phyloP scores from a whole-genome alignment of 2,888 invertebrate species.

The Tetramorium bicarinatum region DNA sequence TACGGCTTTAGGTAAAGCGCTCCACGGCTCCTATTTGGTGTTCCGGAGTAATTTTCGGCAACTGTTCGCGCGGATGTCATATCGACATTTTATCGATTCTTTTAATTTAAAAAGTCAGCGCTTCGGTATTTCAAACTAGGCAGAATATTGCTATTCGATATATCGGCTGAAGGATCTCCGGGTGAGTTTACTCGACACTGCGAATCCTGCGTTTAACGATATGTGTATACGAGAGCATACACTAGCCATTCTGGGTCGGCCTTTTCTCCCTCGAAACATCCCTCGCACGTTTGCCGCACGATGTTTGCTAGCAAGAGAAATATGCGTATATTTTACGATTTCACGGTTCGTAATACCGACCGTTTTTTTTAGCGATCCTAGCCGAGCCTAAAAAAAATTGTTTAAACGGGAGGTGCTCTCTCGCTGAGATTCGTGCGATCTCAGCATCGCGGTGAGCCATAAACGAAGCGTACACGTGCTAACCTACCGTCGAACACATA shows the following conservation, averaged over 20 bases:
- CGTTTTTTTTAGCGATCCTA: slow-evolving; percentile 38
- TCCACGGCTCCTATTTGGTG: background rate
- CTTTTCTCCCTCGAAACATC: slow-evolving; percentile 29
- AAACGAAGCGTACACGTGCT: background rate
- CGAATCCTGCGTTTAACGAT: slow-evolving; percentile 33
- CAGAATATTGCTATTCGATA: slow-evolving; percentile 22
- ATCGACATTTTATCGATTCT: background rate
- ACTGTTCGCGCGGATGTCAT: background rate
- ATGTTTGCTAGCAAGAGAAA: slow-evolving; percentile 29
- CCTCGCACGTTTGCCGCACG: slow-evolving; percentile 21
- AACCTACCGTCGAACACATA: background rate
- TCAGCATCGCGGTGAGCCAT: background rate
- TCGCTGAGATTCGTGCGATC: background rate
- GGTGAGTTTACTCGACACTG: slow-evolving; percentile 16
- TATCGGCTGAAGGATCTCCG: slow-evolving; percentile 1
- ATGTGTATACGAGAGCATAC: background rate
- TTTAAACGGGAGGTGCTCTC: slow-evolving; percentile 52
- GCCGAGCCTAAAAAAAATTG: slow-evolving; percentile 56
- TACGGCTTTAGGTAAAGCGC: background rate
- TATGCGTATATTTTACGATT: slow-evolving; percentile 42
- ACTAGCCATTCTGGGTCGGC: slow-evolving; percentile 1
- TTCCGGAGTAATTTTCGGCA: slow-evolving; percentile 17
- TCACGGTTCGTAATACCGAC: slow-evolving; percentile 6
- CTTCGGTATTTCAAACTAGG: background rate
- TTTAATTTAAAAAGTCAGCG: slow-evolving; percentile 16